These are phyloP conservation scores for Limosa lapponica DNA, from an alignment of 2,797 vertebrate genomes.

Conservation along the genomic window DNA sequence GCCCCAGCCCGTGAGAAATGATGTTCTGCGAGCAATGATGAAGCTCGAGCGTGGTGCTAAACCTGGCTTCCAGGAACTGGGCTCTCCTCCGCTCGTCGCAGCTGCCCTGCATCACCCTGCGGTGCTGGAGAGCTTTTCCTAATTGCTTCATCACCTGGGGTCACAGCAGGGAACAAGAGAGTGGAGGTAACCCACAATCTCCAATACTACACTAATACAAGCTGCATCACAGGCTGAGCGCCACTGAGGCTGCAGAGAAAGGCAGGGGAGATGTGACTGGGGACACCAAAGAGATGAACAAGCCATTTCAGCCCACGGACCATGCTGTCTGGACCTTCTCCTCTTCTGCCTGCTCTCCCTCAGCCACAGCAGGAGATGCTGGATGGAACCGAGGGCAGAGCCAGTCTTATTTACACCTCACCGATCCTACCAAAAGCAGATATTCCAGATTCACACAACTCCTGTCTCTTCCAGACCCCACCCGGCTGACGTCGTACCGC, in stretches of 20 bases:
- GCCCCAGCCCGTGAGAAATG: not conserved
- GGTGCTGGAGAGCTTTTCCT: not conserved
- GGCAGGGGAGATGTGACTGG: not conserved
- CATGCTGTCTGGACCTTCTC: not conserved
- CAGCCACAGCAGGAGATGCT: not conserved
- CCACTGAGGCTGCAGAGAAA: not conserved
- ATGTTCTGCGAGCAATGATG: accelerated
- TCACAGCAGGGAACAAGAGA: not conserved
- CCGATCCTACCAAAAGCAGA: not conserved
- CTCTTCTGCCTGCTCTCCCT: not conserved
- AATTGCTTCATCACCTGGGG: not conserved
- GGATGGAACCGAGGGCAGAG: not conserved
- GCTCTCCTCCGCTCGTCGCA: not conserved
- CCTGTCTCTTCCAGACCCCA: not conserved
- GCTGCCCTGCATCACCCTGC: not conserved
- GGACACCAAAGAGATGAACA: not conserved
- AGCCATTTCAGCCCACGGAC: not conserved
- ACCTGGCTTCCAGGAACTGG: not conserved
- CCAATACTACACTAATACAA: accelerated
- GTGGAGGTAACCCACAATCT: not conserved
- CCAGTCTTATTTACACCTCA: not conserved
- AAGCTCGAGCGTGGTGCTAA: not conserved
- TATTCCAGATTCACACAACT: not conserved
- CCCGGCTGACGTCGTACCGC: accelerated
- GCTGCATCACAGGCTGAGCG: not conserved